Percentiles rank a stretch among this genome's conserved stretches.
phyloP scores from a whole-genome alignment of 2,797 vertebrate species.

The Emys orbicularis region DNA sequence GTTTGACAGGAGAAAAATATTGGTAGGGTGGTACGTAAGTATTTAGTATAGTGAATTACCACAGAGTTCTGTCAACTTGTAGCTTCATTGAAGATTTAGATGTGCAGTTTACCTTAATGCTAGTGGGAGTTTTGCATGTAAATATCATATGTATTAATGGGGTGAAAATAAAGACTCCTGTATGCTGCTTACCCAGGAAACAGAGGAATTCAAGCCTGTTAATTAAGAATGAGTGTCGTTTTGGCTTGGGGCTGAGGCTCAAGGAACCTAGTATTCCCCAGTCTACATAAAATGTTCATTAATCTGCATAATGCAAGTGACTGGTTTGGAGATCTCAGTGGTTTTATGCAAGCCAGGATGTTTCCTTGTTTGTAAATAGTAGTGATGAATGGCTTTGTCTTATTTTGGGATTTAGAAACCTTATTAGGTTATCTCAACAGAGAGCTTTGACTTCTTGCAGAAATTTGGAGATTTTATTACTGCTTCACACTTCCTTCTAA shows the following conservation, averaged over 20 bases:
- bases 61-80: constrained; percentile 41
- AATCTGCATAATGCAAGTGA: not conserved
- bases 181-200: not conserved
- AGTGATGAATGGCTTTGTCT: not conserved
- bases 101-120: constrained; percentile 7
- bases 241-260: not conserved
- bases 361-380: not conserved
- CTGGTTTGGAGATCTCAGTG: not conserved
- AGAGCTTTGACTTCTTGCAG: not conserved
- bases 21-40: constrained; percentile 21
- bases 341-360: not conserved
- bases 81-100: constrained; percentile 18
- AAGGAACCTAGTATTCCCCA: not conserved
- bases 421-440: not conserved
- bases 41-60: constrained; percentile 42
- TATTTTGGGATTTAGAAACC: constrained; percentile 10
- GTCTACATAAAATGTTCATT: not conserved
- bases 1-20: constrained; percentile 31
- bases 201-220: not conserved
- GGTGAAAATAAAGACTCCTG: not conserved
- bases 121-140: not conserved
- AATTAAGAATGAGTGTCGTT: not conserved
- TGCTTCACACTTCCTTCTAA: constrained; percentile 12
- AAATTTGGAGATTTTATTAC: not conserved
- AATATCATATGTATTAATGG: not conserved